Percentiles rank a stretch among this genome's conserved stretches.
These are phyloP conservation scores for Hippopotamyrus pictus DNA, from an alignment of 2,797 vertebrate genomes.

Conservation along the genomic window DNA sequence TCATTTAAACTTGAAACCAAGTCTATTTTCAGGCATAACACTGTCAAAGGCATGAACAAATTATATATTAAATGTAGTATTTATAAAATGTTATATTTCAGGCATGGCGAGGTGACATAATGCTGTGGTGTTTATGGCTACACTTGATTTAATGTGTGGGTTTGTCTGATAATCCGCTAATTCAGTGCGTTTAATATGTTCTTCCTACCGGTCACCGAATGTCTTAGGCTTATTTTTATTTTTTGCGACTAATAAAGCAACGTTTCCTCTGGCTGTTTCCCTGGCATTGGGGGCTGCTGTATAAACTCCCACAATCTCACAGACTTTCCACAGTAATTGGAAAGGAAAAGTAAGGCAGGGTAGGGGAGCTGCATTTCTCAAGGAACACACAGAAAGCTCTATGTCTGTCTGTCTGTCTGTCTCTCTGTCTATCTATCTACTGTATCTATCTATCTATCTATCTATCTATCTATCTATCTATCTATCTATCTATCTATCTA, in stretches of 20 bases:
- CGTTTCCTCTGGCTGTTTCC: not conserved
- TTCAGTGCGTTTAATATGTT: not conserved
- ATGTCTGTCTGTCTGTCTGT: not conserved
- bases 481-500: not conserved
- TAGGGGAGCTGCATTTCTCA: not conserved
- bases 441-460: not conserved
- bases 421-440: not conserved
- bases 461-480: not conserved
- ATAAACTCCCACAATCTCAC: not conserved
- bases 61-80: not conserved
- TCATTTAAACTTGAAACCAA: not conserved
- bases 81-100: not conserved
- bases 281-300: not conserved
- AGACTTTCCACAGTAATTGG: not conserved
- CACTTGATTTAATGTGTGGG: constrained; percentile 1
- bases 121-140: not conserved
- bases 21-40: not conserved
- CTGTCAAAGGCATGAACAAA: not conserved
- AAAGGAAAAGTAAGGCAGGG: not conserved
- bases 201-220: not conserved
- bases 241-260: not conserved
- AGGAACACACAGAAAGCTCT: not conserved
- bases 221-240: not conserved
- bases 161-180: not conserved
- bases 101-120: not conserved